Conservation (phyloP, 2,797 vertebrate species). For the Rhinogobio ventralis region DNA sequence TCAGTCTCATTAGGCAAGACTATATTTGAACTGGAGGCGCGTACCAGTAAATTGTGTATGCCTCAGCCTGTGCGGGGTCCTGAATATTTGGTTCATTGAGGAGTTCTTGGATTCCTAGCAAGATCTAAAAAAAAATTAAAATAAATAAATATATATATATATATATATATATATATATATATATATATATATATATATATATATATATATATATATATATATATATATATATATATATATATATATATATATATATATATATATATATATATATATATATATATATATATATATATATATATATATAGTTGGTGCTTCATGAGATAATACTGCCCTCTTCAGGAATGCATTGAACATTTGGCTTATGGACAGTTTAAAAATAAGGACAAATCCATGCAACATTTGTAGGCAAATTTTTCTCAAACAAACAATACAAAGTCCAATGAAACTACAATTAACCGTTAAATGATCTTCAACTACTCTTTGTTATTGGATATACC, state of each 20-base stretch:
- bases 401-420: neutral
- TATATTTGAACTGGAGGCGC: neutral
- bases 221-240: no score
- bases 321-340: conserved; percentile 62
- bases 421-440: neutral
- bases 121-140: conserved; percentile 82
- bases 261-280: no score
- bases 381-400: neutral
- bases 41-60: conserved; percentile 99
- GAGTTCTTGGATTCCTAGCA: conserved; percentile 99
- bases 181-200: no score
- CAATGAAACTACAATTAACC: neutral
- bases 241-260: no score
- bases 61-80: conserved; percentile 99
- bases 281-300: no score
- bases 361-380: neutral
- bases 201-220: no score
- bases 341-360: conserved; percentile 28
- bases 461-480: neutral
- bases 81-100: conserved; percentile 99
- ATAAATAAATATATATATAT: no score
- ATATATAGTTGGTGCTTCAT: neutral
- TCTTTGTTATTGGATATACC: neutral
- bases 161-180: no score
- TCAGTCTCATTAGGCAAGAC: neutral